phyloP scores from a whole-genome alignment of 2,113 vertebrate genomes.

The Megaptera novaeangliae region DNA sequence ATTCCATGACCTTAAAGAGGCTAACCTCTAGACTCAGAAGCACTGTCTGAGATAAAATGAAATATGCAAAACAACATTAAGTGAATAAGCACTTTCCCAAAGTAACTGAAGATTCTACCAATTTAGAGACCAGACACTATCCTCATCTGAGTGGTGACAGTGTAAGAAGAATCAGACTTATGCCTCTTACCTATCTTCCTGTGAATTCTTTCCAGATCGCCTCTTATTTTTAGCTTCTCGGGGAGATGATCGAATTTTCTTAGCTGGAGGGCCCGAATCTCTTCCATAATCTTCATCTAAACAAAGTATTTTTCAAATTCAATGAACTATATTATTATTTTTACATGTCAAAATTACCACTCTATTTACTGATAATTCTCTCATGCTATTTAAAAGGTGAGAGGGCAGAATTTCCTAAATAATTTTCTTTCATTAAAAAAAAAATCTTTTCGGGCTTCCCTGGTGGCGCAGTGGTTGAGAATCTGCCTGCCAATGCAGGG shows the following conservation, averaged over 20 bases:
- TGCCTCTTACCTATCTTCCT: slow-evolving; percentile 93
- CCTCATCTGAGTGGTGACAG: neutral
- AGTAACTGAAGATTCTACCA: neutral
- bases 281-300: slow-evolving; percentile 96
- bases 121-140: neutral
- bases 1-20: neutral
- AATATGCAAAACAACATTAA: neutral
- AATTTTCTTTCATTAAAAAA: neutral
- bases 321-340: slow-evolving; percentile 8
- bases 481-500: no score
- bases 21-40: neutral
- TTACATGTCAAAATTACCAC: slow-evolving; percentile 19
- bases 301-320: slow-evolving; percentile 44
- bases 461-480: no score
- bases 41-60: neutral
- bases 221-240: slow-evolving; percentile 96
- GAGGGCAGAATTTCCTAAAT: neutral
- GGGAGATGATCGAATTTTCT: slow-evolving; percentile 94
- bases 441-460: neutral
- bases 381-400: neutral
- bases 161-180: neutral
- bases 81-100: neutral
- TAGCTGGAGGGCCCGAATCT: slow-evolving; percentile 89
- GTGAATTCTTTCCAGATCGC: slow-evolving; percentile 93
- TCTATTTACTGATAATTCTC: neutral